Base-by-base conservation (phyloP, 1,140 invertebrate species). In the Scylla paramamosain region DNA sequence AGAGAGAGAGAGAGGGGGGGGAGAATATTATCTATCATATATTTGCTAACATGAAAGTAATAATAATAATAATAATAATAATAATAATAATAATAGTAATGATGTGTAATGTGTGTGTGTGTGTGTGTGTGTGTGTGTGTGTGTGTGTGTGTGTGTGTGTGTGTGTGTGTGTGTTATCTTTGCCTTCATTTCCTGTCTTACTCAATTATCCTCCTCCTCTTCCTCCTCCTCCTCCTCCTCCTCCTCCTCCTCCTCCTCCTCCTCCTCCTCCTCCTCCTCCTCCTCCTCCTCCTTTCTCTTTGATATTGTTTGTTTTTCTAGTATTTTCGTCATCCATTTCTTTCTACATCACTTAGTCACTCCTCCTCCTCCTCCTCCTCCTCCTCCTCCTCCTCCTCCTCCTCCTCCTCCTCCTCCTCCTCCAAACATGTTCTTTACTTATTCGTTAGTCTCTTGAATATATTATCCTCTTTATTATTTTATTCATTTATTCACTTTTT, bases 331-430 rank as follows among this genome's bases (percentile, higher is more conserved):
- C 39, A 16, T 48, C 88, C 39, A 16, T 48, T 45, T 28, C 14
- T 48, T 45, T 28, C 28, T 48, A 31, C 39, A 16, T 48, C 45
- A 14, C 28, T 31, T 45, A 31, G 32, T 31, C 39, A 31, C 48
- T 31, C 31, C 88, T 90, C 32, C 39, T 45, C 48, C 32, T 45
- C 32, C 12, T 45, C 39, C 32, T 90, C 14, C 39, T 45, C 31
- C 87, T 88, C 20, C 87, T 88, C 20, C 87, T 88, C 28, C 87
- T 39, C 29, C n/a, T 88, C 45, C 87, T 88, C 29, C 87, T 88
- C 29, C 87, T 39, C 20, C 45, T 39, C 39, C 31, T 20, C 28
- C 45, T 28, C 29, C 45, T n/a, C n/a, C n/a, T n/a, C n/a, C n/a
- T n/a, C n/a, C n/a, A n/a, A n/a, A n/a, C n/a, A n/a, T n/a, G n/a